Evolutionary conservation across 2,113 vertebrate genomes (phyloP), one percentile per base, ranked within the genome.

Genomic region (western clawed frog (Xenopus tropicalis)): DNA sequence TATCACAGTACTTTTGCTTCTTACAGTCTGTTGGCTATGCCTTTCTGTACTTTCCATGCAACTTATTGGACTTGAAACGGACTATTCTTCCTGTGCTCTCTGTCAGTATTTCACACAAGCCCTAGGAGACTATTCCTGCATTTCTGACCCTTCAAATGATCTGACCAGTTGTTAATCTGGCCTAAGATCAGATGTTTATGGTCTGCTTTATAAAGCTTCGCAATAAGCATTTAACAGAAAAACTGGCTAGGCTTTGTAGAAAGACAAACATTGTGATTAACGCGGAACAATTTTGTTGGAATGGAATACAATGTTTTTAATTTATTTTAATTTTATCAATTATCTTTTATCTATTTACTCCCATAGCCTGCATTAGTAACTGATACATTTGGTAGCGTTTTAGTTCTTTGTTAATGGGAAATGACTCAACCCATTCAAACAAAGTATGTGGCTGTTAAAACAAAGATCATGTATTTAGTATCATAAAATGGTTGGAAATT

Each of bases 401-500:
- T 68, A 16, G 44, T 69, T 69, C n/a, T 63, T 62, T 42, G 46
- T 54, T 69, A 54, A 63, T 69, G 21, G 66, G 24, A 62, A 62
- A 62, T 62, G 46, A 69, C 58, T 63, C 24, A 52, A 52, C 46
- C n/a, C 65, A 67, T 68, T 74, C 56, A 68, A 46, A 48, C 63
- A 61, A 74, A 67, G 65, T 68, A 65, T 29, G 61, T 6, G 72
- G 22, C 65, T 51, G 64, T 68, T 37, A 74, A 68, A 68, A 68
- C 56, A 61, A 61, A 74, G 72, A 68, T 51, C 44, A 10, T 19
- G 57, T 65, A 61, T 68, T 74, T 74, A 66, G 72, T 22, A 74
- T 68, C 64, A 74, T 74, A 74, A 74, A 74, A 68, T 61, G 57
- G 64, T 74, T 67, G 72, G n/a, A 74, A 74, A 74, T 74, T 25